Conservation (phyloP, 2,797 vertebrate genomes). For the Falco columbarius region DNA sequence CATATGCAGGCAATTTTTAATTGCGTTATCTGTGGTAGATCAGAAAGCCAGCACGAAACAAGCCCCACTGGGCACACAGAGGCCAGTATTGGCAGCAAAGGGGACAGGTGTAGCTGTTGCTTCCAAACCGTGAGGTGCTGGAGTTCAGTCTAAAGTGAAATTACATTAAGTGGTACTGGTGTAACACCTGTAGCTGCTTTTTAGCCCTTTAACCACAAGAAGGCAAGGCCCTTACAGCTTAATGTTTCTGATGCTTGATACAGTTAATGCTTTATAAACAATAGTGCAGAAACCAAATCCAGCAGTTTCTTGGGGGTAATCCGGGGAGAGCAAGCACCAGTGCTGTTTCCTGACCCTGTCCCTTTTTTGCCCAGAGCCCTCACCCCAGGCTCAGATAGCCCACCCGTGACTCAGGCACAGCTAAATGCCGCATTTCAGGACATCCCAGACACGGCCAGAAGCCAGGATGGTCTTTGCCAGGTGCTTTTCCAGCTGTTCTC, state of each 20-base stretch:
- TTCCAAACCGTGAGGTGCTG: neutral
- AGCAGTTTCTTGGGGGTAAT: neutral
- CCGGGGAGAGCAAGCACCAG: neutral
- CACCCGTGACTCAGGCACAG: neutral
- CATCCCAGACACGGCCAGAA: neutral
- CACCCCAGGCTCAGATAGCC: neutral
- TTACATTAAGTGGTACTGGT: too few relatives aligned
- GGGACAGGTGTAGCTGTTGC: neutral
- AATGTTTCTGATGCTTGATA: neutral
- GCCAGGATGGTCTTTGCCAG: neutral
- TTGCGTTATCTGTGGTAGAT: neutral
- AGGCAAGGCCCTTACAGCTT: neutral
- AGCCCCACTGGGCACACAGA: fast-evolving
- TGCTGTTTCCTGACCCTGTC: neutral
- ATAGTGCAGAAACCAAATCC: neutral
- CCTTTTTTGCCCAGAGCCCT: neutral
- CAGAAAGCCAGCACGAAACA: neutral
- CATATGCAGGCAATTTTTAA: neutral
- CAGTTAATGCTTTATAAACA: neutral
- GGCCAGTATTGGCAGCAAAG: fast-evolving
- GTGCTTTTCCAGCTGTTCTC: neutral
- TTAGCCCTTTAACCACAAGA: neutral
- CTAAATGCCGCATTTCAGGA: neutral
- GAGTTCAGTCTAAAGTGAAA: neutral
- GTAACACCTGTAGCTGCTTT: neutral